Evolutionary conservation across 1,140 invertebrate genomes (phyloP), one percentile per base, ranked within the genome.

Genomic region (Elymnias hypermnestra): DNA sequence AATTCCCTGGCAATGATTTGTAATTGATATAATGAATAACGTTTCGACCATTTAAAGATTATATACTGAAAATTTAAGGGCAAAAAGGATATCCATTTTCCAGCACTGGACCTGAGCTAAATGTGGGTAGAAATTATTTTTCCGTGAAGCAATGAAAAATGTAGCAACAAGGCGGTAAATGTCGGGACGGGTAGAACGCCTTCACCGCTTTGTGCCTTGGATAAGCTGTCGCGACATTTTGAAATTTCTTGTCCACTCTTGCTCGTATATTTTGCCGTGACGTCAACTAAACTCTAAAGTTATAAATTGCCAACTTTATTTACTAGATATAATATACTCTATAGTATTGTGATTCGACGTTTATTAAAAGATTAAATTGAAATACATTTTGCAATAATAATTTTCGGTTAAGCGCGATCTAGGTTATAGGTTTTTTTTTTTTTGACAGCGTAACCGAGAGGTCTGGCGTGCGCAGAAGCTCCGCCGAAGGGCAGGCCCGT

Each of bases 171-270:
- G 28, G 43, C 44, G 25, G 42, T 50, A 46, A 52, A 51, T 47
- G 39, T 48, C 43, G 15, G 37, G 41, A 48, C 53, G 42, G 25
- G 39, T 37, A 35, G 42, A 17, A 13, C 43, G 36, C 47, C 40
- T 42, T 44, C 26, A 29, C 26, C 35, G 37, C 53, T 56, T 56
- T 51, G 47, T 56, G 39, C 22, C 40, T 22, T 9, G 53, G 47
- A 46, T 56, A 45, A 56, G 33, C 31, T 43, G 53, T 46, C 53
- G 23, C 45, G 42, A 42, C 35, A 56, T 51, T 56, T 56, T 56
- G 45, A 51, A 43, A 43, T 51, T 40, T 42, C 29, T 38, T 55
- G 43, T 37, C 45, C 40, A 25, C 41, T 21, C 37, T 39, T 29
- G 13, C 31, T 26, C 26, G 13, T 29, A 38, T 31, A 56, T 38